Evolutionary conservation across 1,140 invertebrate species (phyloP).

Genomic region (Ctenoplectra terminalis): DNA sequence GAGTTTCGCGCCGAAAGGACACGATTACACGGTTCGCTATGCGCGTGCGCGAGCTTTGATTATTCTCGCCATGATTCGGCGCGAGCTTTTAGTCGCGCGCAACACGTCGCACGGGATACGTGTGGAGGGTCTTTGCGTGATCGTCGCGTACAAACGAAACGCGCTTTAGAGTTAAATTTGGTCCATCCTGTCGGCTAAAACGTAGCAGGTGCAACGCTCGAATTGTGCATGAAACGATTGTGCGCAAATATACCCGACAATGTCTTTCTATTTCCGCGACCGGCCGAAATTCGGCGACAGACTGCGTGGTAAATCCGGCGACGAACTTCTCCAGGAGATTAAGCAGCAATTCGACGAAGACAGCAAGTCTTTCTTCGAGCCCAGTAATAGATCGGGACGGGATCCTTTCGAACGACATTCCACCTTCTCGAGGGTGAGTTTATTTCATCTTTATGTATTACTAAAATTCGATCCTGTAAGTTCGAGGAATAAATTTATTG

Average conservation of each 20-base stretch:
- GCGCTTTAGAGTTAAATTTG: background rate
- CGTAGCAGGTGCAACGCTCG: background rate
- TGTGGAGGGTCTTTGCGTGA: background rate
- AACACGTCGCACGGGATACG: background rate
- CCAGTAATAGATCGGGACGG: constrained; percentile 47
- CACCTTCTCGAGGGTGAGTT: constrained; percentile 76
- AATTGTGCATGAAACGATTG: constrained; percentile 18
- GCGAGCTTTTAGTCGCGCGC: constrained; percentile 47
- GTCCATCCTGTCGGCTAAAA: background rate
- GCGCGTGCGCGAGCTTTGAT: constrained; percentile 49
- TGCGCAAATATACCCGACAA: constrained; percentile 53
- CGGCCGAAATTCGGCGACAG: constrained; percentile 79
- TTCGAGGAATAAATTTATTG: background rate
- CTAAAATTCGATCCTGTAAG: background rate
- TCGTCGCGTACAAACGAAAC: background rate
- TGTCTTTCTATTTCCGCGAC: constrained; percentile 82
- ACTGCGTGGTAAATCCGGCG: constrained; percentile 77
- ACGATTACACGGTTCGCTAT: background rate
- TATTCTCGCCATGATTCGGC: constrained; percentile 13
- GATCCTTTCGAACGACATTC: constrained; percentile 77
- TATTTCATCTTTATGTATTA: background rate
- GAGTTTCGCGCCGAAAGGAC: background rate
- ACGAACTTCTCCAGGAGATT: constrained; percentile 80
- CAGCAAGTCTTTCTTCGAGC: constrained; percentile 78
- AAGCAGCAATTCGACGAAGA: constrained; percentile 80